Conservation (phyloP, 2,888 invertebrate species). For the Ischnura elegans region DNA sequence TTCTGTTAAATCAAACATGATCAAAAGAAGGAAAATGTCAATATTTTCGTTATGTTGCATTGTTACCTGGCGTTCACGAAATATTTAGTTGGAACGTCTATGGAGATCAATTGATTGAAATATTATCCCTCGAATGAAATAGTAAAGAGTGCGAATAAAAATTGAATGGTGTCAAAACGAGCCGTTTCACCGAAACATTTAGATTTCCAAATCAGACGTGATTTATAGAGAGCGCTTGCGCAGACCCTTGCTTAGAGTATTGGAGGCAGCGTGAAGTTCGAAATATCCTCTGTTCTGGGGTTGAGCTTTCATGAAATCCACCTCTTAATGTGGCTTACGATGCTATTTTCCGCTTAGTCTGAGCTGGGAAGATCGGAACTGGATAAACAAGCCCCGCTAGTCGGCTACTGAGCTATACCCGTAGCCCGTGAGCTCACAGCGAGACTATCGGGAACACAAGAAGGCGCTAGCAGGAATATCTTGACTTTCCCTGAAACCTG, state of each 20-base stretch:
- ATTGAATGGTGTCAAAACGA: neutral
- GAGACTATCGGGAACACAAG: neutral
- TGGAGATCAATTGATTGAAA: neutral
- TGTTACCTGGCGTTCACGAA: neutral
- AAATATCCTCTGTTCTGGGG: constrained; percentile 6
- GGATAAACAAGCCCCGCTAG: neutral
- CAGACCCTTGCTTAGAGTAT: neutral
- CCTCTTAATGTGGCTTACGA: constrained; percentile 4
- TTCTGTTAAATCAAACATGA: neutral
- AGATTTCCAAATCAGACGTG: neutral
- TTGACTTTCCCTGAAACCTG: neutral
- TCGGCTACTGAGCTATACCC: neutral
- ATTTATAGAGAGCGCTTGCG: neutral
- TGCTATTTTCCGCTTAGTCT: constrained; percentile 35
- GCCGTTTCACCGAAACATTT: neutral
- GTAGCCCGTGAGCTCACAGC: neutral
- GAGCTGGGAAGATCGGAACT: neutral
- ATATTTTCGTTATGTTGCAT: neutral
- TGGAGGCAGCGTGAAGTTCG: neutral
- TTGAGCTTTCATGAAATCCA: constrained; percentile 11
- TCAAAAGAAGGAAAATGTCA: neutral
- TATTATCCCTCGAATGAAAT: neutral
- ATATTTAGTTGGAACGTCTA: neutral
- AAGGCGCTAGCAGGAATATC: neutral
- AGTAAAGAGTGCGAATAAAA: neutral